These are phyloP conservation scores for Rousettus leschenaultii DNA, from an alignment of 2,113 vertebrate genomes.

Conservation along the genomic window DNA sequence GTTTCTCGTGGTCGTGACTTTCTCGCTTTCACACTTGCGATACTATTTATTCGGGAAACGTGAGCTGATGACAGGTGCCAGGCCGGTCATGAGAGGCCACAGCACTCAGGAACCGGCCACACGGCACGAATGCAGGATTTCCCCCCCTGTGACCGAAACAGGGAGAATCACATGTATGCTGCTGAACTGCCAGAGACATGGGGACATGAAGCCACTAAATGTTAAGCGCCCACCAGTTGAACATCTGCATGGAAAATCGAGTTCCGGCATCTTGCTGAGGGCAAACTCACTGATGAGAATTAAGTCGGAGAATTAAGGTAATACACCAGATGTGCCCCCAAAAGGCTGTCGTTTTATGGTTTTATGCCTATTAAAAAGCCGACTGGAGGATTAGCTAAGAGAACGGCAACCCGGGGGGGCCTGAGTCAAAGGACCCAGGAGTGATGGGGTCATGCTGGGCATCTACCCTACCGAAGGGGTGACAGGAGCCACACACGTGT, in stretches of 20 bases:
- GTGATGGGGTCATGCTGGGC: neutral
- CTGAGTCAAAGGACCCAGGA: neutral
- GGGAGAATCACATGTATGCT: neutral
- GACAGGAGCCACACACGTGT: neutral
- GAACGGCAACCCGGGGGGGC: rapidly evolving
- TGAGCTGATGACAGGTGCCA: neutral
- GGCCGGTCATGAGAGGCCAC: rapidly evolving
- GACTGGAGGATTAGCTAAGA: neutral
- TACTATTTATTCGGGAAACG: neutral
- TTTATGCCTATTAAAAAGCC: neutral
- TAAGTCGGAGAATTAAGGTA: neutral
- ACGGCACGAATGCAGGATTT: rapidly evolving
- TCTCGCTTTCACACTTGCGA: neutral
- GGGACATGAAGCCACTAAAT: neutral
- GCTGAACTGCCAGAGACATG: neutral
- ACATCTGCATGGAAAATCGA: neutral
- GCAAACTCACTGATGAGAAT: neutral
- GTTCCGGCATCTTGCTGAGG: neutral
- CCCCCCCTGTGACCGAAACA: neutral
- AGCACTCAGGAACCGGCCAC: neutral
- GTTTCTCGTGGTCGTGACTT: rapidly evolving
- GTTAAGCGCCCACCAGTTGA: neutral
- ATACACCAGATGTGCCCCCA: neutral
- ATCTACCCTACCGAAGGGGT: neutral
- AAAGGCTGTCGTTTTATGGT: neutral